These are phyloP conservation scores for Podotricha telesiphe DNA, from an alignment of 2,888 invertebrate species.

Conservation along the genomic window DNA sequence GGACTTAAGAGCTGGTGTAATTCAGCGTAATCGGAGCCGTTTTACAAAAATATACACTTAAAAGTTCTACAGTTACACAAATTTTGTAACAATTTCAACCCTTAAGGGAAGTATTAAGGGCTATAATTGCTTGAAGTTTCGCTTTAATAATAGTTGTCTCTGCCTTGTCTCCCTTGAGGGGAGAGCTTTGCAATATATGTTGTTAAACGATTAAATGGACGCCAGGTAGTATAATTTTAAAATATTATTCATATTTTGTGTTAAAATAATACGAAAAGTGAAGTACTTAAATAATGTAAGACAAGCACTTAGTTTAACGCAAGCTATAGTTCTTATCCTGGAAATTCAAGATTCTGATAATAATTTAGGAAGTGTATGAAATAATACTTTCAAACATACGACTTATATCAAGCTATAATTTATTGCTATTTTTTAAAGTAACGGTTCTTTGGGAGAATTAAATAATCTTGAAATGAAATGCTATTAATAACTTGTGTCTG, in stretches of 20 bases:
- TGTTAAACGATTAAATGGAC: slow-evolving; percentile 31
- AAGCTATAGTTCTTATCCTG: neutral
- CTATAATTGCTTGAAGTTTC: slow-evolving; percentile 8
- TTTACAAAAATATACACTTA: slow-evolving; percentile 58
- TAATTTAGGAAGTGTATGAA: too few species aligned
- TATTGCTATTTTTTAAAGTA: neutral
- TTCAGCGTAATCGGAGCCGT: slow-evolving; percentile 59
- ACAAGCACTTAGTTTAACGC: neutral
- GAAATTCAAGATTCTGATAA: neutral
- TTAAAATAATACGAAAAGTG: neutral
- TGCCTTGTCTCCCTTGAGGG: slow-evolving; percentile 35
- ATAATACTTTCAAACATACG: too few species aligned
- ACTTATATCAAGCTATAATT: too few species aligned
- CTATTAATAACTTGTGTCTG: too few species aligned
- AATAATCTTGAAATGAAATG: neutral
- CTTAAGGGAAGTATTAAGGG: neutral
- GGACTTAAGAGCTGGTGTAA: slow-evolving; percentile 60
- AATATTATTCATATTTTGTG: slow-evolving; percentile 30
- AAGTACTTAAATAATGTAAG: slow-evolving; percentile 1
- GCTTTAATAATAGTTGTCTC: slow-evolving; percentile 33
- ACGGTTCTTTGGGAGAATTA: neutral
- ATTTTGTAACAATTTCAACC: slow-evolving; percentile 28
- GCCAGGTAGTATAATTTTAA: slow-evolving; percentile 31
- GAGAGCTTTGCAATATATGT: slow-evolving; percentile 27
- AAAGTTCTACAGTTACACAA: slow-evolving; percentile 21